These are phyloP conservation scores for Sipunculus nudus DNA, from an alignment of 2,888 invertebrate species.

Conservation along the genomic window DNA sequence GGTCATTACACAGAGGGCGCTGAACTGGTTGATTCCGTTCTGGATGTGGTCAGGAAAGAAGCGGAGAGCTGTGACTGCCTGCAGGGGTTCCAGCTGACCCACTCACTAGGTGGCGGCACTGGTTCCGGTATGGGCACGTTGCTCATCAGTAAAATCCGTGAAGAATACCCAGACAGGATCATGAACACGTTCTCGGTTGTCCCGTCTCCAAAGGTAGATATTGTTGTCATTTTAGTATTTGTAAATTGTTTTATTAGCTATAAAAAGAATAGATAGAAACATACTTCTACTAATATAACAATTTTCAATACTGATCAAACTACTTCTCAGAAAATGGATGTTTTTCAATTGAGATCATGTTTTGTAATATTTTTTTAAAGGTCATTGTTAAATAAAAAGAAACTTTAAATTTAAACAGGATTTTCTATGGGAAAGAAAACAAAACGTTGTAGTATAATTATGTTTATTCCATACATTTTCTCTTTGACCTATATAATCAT, in stretches of 20 bases:
- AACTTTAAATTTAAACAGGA: too few species aligned
- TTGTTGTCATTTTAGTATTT: not conserved
- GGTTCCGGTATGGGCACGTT: constrained; percentile 89
- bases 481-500: too few species aligned
- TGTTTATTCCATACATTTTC: too few species aligned
- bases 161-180: constrained; percentile 87
- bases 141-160: constrained; percentile 94
- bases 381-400: too few species aligned
- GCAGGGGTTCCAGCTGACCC: constrained; percentile 64
- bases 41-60: constrained; percentile 63
- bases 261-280: not conserved
- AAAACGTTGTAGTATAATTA: too few species aligned
- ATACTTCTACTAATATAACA: too few species aligned
- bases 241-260: not conserved
- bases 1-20: constrained; percentile 64
- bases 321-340: not conserved
- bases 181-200: constrained; percentile 98
- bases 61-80: constrained; percentile 63
- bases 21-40: constrained; percentile 60
- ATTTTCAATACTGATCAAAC: too few species aligned
- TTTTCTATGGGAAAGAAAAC: too few species aligned
- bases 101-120: constrained; percentile 85
- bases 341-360: too few species aligned
- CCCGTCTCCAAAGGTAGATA: constrained; percentile 78
- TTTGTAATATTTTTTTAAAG: too few species aligned